Evolutionary conservation across 2,113 vertebrate species (phyloP), one percentile per base, ranked within the genome.

Genomic region (Macrotus californicus): DNA sequence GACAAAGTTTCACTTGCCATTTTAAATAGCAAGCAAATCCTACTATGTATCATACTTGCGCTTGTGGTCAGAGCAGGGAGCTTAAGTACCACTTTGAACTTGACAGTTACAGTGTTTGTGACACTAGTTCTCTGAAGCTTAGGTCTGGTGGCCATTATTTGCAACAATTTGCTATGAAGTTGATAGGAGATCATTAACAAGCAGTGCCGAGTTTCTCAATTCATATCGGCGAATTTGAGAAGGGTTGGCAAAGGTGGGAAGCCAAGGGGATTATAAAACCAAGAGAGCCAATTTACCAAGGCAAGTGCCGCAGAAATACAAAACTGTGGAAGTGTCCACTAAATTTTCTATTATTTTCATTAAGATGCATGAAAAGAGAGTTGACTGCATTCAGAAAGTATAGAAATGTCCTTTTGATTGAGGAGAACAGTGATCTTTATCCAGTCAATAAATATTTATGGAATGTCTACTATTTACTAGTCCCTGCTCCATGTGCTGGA

Each of bases 261-360:
- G 3, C 9, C 48, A 94, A 56, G 24, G 24, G 0, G 3, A 83
- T 41, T 48, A 54, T n/a, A 73, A 93, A 43, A 73, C 13, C 24
- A 54, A 84, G 8, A 31, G 26, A 93, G 18, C 2, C 12, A 75
- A 46, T 79, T 75, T 91, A 26, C 29, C n/a, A 56, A 64, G 61
- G 39, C 10, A 21, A 2, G 29, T 19, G 12, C 34, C 66, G 46
- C 29, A 84, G 56, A 88, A 82, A 73, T 75, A 85, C 16, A 81
- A 69, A 67, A 41, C 36, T 85, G 5, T 48, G 36, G 46, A 19
- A 52, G 36, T 15, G 2, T 50, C 19, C 48, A 46, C 4, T 79
- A 46, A 41, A 26, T 87, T 90, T 96, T 88, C 14, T 91, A 9
- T 43, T 86, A 50, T 82, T 95, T 86, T 85, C 29, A 22, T 95